Base-by-base conservation (phyloP, 1,140 invertebrate genomes). In the Chironomus striatipennis region DNA sequence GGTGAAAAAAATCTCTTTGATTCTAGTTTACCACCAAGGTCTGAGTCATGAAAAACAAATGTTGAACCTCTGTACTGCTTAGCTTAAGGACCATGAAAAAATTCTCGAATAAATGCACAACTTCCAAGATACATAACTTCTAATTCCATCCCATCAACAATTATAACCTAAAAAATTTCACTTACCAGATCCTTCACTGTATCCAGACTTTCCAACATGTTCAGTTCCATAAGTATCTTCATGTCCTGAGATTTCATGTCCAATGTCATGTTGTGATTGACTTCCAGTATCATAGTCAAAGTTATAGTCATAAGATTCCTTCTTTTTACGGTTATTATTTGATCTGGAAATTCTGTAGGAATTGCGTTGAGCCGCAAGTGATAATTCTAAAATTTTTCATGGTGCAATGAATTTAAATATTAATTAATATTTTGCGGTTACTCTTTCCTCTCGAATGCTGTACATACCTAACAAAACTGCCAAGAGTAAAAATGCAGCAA, bases 271-370 rank as follows among this genome's bases (percentile, higher is more conserved):
- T 8, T 15, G 8, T 70, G 17, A 9, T 21, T 70, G 65, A 70
- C 18, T 70, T 7, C 17, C 65, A 70, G 65, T 70, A 17, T 70
- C 65, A 70, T 70, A 70, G 18, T 70, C 65, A 21, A 70, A 70
- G 10, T 70, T 70, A 70, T 70, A 70, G 18, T 70, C 65, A 70
- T 70, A 70, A 20, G 65, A 70, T 70, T 70, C 65, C 65, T 70
- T 70, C 65, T 70, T 70, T 18, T 70, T 70, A 7, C 65, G 65
- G 24, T 34, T 34, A 34, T 34, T 34, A 70, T 70, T 70, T 9
- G 20, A 70, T 70, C 65, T n/a, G n/a, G 65, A 70, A 70, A 70
- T 70, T 70, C 47, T 57, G 15, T 57, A 57, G 0, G 8, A 0
- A 57, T 70, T 18, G 7, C 65, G 65, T 2, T 67, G 64, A 9